Base-by-base conservation (phyloP, 2,797 vertebrate genomes). In the Poeciliopsis paucimaculata region DNA sequence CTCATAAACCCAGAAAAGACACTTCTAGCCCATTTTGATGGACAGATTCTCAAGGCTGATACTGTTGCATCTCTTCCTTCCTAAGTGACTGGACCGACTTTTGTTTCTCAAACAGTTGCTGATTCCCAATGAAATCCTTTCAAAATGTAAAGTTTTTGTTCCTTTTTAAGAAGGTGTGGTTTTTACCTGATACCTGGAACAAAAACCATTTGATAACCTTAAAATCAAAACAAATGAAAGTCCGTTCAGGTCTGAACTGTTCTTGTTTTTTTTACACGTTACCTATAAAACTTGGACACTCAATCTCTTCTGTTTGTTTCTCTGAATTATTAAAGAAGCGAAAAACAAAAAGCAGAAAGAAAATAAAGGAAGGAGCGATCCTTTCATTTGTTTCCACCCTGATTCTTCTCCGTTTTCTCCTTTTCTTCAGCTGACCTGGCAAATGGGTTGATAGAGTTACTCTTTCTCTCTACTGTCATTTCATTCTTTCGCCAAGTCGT, bases 291-390 rank as follows among this genome's bases (percentile, higher is more conserved):
- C 84, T 72, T 82, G 76, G 64, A 47, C 47, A 75, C 28, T 91
- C 87, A 79, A 81, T 89, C 86, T 88, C 85, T 84, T 86, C 89
- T 82, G 85, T 92, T 89, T 91, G 89, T 87, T 78, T 82, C 74
- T 88, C 82, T 94, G 87, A 94, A 94, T 94, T 94, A 93, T 94
- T 94, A 78, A 94, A 90, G 86, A 81, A 84, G 82, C 76, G 79
- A 84, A 93, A 93, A 93, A 94, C 91, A 93, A 94, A 93, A 93
- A 93, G 91, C 88, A 82, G 74, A 83, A 77, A 81, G 81, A 89
- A 82, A 83, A 86, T 84, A 88, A 91, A 80, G 82, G 78, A 34
- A 71, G 62, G 80, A 79, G 81, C 34, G 7, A 68, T 64, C 75
- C 64, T 78, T 83, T 78, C 70, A 45, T 82, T 75, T 84, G 80